phyloP scores from a whole-genome alignment of 2,888 invertebrate species.

The Acrobasis suavella region DNA sequence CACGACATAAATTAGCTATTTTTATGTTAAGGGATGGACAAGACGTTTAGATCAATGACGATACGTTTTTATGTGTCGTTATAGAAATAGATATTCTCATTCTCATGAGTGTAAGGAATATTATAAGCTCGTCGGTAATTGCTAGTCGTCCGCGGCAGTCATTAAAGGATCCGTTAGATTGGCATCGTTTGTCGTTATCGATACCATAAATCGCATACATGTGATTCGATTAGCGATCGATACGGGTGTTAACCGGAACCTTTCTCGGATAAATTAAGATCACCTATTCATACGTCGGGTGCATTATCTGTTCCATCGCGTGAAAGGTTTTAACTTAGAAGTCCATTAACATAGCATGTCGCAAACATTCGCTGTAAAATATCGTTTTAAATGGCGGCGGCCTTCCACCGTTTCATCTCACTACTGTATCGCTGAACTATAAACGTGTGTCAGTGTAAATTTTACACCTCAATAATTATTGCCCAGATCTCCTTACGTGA shows the following conservation, averaged over 20 bases:
- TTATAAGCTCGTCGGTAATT: constrained; percentile 18
- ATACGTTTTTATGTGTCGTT: background rate
- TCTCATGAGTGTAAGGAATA: constrained; percentile 5
- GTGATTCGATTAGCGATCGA: constrained; percentile 71
- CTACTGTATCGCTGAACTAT: constrained; percentile 29
- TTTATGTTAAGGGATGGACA: background rate
- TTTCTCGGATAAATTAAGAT: constrained; percentile 76
- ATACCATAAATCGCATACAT: constrained; percentile 67
- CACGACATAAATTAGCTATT: constrained; percentile 2
- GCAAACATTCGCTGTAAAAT: constrained; percentile 63
- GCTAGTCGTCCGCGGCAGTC: constrained; percentile 35
- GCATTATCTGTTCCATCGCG: constrained; percentile 67
- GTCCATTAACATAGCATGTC: constrained; percentile 69
- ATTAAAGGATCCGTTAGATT: constrained; percentile 55
- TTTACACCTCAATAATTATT: constrained; percentile 71
- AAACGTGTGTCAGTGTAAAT: constrained; percentile 65
- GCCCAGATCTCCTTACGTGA: constrained; percentile 48
- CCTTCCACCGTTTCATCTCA: constrained; percentile 36
- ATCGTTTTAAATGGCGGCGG: constrained; percentile 53
- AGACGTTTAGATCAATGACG: background rate
- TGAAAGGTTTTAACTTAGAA: constrained; percentile 65
- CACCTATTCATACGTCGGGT: constrained; percentile 76
- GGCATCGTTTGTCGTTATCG: constrained; percentile 53
- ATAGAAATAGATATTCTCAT: background rate
- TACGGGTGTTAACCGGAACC: constrained; percentile 68